Base-by-base conservation (phyloP, 2,888 invertebrate species). In the Candidula unifasciata region DNA sequence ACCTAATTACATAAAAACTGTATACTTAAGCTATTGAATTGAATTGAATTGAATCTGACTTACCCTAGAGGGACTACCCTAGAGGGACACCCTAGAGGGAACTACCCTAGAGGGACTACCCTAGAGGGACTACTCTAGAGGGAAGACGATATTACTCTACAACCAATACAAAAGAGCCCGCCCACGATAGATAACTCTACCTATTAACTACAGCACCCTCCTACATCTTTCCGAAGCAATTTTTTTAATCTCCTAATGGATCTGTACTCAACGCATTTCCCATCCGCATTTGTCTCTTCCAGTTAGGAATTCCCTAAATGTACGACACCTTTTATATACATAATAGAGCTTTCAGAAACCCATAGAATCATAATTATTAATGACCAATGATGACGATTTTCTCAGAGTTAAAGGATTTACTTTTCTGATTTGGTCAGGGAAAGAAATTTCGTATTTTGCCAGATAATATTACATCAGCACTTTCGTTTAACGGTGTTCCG, bases 321-420 rank as follows among this genome's bases (percentile, higher is more conserved):
- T 10, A 44, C 69, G 8, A 21, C 33, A 21, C 21, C 18, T 73
- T 27, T 35, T 73, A 44, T 73, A 44, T 44, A 44, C 44, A 73
- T 16, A 73, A 44, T 52, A n/a, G 73, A 44, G 73, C 5, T 44
- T 13, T 24, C 30, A 30, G 57, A 76, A 54, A 54, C 6, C 18
- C 76, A 24, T 76, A 57, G 8, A 57, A 13, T 21, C 27, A 33
- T 57, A 76, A 76, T 57, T 57, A n/a, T 76, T 76, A 76, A 76
- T 76, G 76, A 54, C 33, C 57, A 76, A 21, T 76, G 76, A n/a
- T 18, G 33, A 13, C 21, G 21, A 57, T 76, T 57, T 57, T 35
- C 57, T 33, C 54, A 30, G 52, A 54, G 57, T 35, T 76, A 35
- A 57, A 76, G n/a, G 76, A 57, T 76, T 76, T 54, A 76, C 57